A percentile compares a stretch with the other conserved stretches of the same genome.
These are phyloP conservation scores for Mus spretus DNA, from an alignment of 2,797 vertebrate genomes.

Conservation along the genomic window DNA sequence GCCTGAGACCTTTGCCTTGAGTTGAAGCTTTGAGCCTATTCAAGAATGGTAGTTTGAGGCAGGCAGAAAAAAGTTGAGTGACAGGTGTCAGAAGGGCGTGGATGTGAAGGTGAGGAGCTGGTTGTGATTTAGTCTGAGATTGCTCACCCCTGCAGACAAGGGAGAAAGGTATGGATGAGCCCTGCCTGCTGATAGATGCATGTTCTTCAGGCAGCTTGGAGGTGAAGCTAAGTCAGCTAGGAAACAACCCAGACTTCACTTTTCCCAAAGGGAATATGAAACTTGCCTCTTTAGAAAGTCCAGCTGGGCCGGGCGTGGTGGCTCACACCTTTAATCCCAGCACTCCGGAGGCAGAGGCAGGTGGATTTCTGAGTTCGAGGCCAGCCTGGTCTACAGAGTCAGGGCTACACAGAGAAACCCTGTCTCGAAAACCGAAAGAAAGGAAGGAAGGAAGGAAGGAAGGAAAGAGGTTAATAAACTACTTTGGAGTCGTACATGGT, in stretches of 20 bases:
- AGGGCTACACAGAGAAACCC: too few species aligned
- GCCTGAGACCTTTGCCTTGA: background rate
- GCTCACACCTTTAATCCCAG: too few species aligned
- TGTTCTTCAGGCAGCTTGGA: background rate
- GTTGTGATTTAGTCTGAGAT: background rate
- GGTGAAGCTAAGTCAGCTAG: background rate
- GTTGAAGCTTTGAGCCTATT: background rate
- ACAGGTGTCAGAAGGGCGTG: background rate
- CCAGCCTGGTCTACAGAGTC: too few species aligned
- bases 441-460: too few species aligned
- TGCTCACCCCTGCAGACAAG: background rate
- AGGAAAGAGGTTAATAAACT: background rate
- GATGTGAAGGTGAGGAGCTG: background rate
- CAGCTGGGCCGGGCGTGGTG: too few species aligned
- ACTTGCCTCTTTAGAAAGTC: background rate
- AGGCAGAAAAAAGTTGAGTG: background rate
- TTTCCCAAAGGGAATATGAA: background rate
- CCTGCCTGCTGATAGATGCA: background rate
- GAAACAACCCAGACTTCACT: background rate
- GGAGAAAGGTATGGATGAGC: background rate
- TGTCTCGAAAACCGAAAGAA: too few species aligned
- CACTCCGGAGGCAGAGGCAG: too few species aligned
- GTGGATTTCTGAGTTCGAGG: too few species aligned
- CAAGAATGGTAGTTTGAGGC: background rate
- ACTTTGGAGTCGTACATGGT: background rate